phyloP scores from a whole-genome alignment of 2,113 vertebrate genomes.

The Syngnathus scovelli region DNA sequence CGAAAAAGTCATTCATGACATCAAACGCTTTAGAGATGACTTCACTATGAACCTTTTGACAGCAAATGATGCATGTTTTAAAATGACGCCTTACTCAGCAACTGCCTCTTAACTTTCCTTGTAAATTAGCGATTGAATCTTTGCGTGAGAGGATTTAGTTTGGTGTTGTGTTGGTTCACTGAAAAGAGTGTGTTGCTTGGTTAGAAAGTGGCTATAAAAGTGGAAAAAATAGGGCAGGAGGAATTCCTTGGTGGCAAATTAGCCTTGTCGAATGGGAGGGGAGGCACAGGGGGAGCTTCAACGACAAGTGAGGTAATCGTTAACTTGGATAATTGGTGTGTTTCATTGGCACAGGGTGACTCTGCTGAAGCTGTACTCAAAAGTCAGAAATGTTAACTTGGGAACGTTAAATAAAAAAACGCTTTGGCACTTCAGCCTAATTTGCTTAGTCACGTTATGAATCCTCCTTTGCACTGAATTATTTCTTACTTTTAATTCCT shows the following conservation, averaged over 20 bases:
- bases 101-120: constrained; percentile 40
- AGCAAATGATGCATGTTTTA: neutral
- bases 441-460: neutral
- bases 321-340: constrained; percentile 59
- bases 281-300: constrained; percentile 38
- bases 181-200: constrained; percentile 32
- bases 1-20: neutral
- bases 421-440: neutral
- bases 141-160: constrained; percentile 20
- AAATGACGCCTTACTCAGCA: constrained; percentile 3
- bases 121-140: constrained; percentile 51
- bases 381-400: constrained; percentile 16
- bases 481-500: neutral
- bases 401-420: neutral
- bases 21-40: neutral
- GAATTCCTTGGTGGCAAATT: constrained; percentile 60
- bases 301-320: constrained; percentile 47
- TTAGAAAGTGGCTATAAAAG: constrained; percentile 56
- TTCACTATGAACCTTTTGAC: neutral
- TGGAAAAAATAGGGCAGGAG: constrained; percentile 36
- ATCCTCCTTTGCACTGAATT: neutral
- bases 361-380: constrained; percentile 33
- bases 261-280: constrained; percentile 59
- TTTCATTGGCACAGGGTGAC: constrained; percentile 54
- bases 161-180: constrained; percentile 2